Conservation (phyloP, 2,797 vertebrate genomes). For the Eurystomus glaucurus region DNA sequence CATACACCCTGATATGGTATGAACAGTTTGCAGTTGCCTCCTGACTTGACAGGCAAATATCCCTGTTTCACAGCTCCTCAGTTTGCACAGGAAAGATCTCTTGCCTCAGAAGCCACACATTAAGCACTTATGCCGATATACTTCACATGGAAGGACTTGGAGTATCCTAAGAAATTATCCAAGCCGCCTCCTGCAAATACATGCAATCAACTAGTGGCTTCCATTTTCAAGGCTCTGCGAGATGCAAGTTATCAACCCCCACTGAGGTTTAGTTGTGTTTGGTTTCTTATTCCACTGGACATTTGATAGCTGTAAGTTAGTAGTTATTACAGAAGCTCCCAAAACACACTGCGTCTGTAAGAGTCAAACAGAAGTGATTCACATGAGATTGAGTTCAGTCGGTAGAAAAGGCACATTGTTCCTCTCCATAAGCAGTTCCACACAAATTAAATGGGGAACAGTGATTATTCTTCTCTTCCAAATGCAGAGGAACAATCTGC, state of each 20-base stretch:
- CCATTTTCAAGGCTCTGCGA: neutral
- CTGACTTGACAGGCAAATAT: neutral
- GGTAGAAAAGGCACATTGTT: neutral
- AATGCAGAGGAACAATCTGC: neutral
- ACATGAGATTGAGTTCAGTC: neutral
- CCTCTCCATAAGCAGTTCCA: neutral
- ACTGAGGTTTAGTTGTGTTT: neutral
- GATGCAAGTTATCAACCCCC: neutral
- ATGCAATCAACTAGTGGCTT: fast-evolving
- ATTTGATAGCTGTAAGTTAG: neutral
- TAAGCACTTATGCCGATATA: neutral
- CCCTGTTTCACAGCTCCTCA: neutral
- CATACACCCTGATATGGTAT: neutral
- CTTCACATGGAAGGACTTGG: neutral
- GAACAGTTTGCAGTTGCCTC: neutral
- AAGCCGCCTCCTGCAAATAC: neutral
- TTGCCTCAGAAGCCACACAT: neutral
- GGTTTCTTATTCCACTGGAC: neutral
- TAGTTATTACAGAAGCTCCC: neutral
- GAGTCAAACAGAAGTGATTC: neutral
- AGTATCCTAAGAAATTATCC: neutral
- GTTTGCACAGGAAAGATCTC: neutral
- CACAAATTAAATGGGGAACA: neutral
- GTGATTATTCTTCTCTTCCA: neutral
- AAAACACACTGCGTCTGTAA: neutral